Conservation (phyloP, 1,140 invertebrate genomes). For the Drosophila sp. region DNA sequence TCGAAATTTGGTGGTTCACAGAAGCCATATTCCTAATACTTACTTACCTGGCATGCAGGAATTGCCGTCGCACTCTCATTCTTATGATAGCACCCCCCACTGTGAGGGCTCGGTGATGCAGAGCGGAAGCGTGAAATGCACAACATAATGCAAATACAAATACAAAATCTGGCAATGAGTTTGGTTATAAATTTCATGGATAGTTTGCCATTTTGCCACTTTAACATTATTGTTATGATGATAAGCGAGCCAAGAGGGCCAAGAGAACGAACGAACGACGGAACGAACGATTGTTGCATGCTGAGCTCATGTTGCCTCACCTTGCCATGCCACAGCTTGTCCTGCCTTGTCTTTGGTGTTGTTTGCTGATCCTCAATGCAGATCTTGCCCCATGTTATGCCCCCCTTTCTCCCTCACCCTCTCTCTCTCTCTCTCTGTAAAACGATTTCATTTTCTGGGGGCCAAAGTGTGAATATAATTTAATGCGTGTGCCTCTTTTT, state of each 20-base stretch:
- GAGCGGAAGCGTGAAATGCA: slow-evolving; percentile 47
- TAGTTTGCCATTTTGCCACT: slow-evolving; percentile 82
- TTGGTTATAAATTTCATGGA: slow-evolving; percentile 69
- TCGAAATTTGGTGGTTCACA: neutral
- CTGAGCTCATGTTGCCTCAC: slow-evolving; percentile 19
- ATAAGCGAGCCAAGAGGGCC: slow-evolving; percentile 62
- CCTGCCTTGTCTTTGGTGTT: slow-evolving; percentile 25
- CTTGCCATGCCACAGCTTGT: neutral
- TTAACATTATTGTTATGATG: slow-evolving; percentile 83
- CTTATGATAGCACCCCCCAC: neutral
- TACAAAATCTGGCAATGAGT: slow-evolving; percentile 72
- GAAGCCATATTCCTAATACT: neutral
- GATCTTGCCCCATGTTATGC: slow-evolving; percentile 60
- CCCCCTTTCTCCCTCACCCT: slow-evolving; percentile 62
- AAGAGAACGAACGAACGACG: slow-evolving; percentile 24
- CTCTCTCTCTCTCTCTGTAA: slow-evolving; percentile 49
- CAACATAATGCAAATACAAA: slow-evolving; percentile 50
- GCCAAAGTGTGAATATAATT: slow-evolving; percentile 83
- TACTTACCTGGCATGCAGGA: neutral
- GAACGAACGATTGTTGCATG: slow-evolving; percentile 36
- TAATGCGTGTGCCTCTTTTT: slow-evolving; percentile 59
- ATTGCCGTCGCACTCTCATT: neutral
- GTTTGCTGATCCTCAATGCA: slow-evolving; percentile 61
- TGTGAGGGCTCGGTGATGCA: slow-evolving; percentile 22
- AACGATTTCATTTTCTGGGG: slow-evolving; percentile 79